A percentile compares a stretch with the other conserved stretches of the same genome.
phyloP scores from a whole-genome alignment of 2,888 invertebrate genomes.

The Myathropa florea region DNA sequence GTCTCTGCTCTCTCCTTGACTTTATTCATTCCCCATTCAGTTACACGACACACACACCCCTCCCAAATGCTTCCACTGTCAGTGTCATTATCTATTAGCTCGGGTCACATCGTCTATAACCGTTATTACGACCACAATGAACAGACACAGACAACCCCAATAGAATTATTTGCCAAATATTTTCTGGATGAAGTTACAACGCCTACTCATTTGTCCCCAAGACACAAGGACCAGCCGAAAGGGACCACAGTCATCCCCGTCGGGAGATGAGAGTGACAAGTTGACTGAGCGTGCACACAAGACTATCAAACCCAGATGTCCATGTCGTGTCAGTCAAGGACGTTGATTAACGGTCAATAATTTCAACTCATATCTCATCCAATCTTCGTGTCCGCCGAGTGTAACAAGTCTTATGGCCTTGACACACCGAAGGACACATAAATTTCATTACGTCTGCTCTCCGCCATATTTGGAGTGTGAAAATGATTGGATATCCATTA shows the following conservation, averaged over 20 bases:
- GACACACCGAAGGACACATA: slow-evolving; percentile 45
- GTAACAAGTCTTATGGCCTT: slow-evolving; percentile 20
- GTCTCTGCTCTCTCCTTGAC: too few relatives aligned
- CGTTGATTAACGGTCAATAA: background rate
- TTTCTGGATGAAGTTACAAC: background rate
- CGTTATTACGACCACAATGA: background rate
- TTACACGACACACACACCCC: background rate
- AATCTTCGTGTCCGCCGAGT: background rate
- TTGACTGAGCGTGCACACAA: background rate
- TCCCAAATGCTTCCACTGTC: background rate
- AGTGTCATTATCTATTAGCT: background rate
- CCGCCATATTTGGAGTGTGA: slow-evolving; percentile 40
- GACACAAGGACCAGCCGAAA: background rate
- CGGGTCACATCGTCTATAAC: background rate
- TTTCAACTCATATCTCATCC: background rate
- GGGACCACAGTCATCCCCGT: background rate
- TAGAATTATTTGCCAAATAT: background rate
- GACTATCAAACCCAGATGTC: background rate
- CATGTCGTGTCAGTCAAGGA: background rate
- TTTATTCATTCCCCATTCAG: too few relatives aligned
- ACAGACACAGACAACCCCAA: background rate
- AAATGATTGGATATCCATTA: slow-evolving; percentile 57
- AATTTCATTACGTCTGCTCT: slow-evolving; percentile 2
- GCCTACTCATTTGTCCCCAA: background rate
- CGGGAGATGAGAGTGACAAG: background rate